Evolutionary conservation across 2,797 vertebrate species (phyloP), one percentile per base, ranked within the genome.

Genomic region (Coilia nasus): DNA sequence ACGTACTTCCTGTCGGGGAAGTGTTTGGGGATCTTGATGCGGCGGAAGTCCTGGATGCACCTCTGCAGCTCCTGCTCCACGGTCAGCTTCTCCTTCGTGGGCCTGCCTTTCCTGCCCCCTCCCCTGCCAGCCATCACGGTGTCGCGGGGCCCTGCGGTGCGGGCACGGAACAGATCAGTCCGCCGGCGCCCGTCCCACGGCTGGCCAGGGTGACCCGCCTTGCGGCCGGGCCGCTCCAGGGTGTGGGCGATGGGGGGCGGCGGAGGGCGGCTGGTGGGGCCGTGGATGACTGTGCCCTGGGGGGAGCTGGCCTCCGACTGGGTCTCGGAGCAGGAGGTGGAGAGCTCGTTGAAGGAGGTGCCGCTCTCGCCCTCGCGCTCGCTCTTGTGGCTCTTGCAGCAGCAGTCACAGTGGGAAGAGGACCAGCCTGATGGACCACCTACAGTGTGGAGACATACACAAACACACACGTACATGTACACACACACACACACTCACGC

Each of bases 21-120:
- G 89, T 91, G 96, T 82, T 98, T 97, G 0, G 98, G 98, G 91
- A 99, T 99, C 93, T 97, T 97, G 91, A 99, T 99, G 91, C 98
- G 97, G 14, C 96, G 96, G 95, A 99, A 99, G 96, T 99, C 98
- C 94, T 98, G 97, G 94, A 99, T 99, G 88, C 98, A 99, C 89
- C 97, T 99, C 89, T 98, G 97, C 88, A 99, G 93, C 96, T 99
- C 98, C 88, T 99, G 98, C 93, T 98, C 97, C 0, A 98, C 96
- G 1, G 98, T 99, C 86, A 99, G 93, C 97, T 98, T 99, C 93
- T 98, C 97, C 92, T 99, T 99, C 84, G 96, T 94, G 0, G 95
- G 93, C 93, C 98, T 99, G 90, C 98, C 98, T 96, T 98, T 99
- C 92, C 93, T 88, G 5, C 57, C 84, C n/a, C 71, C 62, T 54